Base-by-base conservation (phyloP, 2,797 vertebrate genomes). In the Myotis myotis region DNA sequence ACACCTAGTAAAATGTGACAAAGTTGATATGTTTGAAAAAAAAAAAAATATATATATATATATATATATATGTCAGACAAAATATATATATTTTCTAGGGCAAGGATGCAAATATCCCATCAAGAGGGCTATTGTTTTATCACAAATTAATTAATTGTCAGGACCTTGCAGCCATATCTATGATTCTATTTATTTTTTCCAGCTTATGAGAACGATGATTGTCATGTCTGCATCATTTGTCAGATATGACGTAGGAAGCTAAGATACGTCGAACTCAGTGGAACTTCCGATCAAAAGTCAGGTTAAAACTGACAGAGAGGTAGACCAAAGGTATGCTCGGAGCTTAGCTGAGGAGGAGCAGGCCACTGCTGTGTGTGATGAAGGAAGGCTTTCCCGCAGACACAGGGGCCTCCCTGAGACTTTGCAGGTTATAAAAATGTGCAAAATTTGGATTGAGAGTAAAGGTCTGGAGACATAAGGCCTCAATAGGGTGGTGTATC, bases 401-500 rank as follows among this genome's bases (percentile, higher is more conserved):
- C 6, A 0, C 5, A 0, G 5, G 25, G 30, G 6, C 25, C 10
- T 88, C 57, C 13, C 0, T 10, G 25, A 66, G 16, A 33, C 41
- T 86, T 71, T 76, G 36, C 25, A 92, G 53, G 17, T 49, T 75
- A 23, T 36, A 36, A 79, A 91, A 70, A 55, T 16, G 2, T 23
- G 7, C 33, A 60, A 38, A 84, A 49, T 89, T 23, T 70, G 25
- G 13, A 71, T 87, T 51, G 22, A 66, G 78, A 57, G 66, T 10
- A 44, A 74, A 81, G 4, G 2, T 64, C 51, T 12, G 6, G 13
- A 17, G 13, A 89, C 66, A 17, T 17, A 51, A 91, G 71, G 11
- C 16, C 33, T 71, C 15, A 15, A 33, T 47, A 20, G 25, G 13
- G 41, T 30, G 3, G 2, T 11, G 20, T 12, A 28, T 81, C 30